Evolutionary conservation across 2,888 invertebrate genomes (phyloP).

Genomic region (Galeopsomyia nigrocyanea): DNA sequence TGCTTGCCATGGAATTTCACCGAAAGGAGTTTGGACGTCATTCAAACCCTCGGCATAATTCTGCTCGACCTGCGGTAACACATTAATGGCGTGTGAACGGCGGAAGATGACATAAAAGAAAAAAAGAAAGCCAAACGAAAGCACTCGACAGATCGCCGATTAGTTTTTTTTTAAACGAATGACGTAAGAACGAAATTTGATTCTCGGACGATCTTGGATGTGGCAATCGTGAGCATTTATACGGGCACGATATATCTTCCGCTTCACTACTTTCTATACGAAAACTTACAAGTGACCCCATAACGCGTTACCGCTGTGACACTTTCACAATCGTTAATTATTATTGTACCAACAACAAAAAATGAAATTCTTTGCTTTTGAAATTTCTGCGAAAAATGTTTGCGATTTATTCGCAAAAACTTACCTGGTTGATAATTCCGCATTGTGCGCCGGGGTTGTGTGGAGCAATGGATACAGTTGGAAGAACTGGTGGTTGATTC

Average conservation of each 20-base stretch:
- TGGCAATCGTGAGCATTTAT: constrained; percentile 5
- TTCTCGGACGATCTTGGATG: not conserved
- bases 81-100: not conserved
- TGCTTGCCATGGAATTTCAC: constrained; percentile 90
- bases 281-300: constrained; percentile 22
- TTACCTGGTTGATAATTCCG: constrained; percentile 67
- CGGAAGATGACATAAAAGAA: constrained; percentile 15
- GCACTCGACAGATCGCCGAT: constrained; percentile 28
- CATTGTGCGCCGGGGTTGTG: constrained; percentile 61
- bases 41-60: constrained; percentile 49
- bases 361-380: not conserved
- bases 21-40: constrained; percentile 77
- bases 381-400: constrained; percentile 16
- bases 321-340: constrained; percentile 28
- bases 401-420: constrained; percentile 39
- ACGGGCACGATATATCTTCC: constrained; percentile 4
- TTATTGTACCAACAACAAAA: not conserved
- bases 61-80: constrained; percentile 56
- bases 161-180: constrained; percentile 12
- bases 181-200: constrained; percentile 39
- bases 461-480: constrained; percentile 49
- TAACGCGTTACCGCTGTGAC: not conserved
- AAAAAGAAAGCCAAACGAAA: constrained; percentile 42
- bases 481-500: constrained; percentile 50
- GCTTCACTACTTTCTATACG: constrained; percentile 33